Evolutionary conservation across 1,140 invertebrate species (phyloP), one percentile per base, ranked within the genome.

Genomic region (Tribolium castaneum): DNA sequence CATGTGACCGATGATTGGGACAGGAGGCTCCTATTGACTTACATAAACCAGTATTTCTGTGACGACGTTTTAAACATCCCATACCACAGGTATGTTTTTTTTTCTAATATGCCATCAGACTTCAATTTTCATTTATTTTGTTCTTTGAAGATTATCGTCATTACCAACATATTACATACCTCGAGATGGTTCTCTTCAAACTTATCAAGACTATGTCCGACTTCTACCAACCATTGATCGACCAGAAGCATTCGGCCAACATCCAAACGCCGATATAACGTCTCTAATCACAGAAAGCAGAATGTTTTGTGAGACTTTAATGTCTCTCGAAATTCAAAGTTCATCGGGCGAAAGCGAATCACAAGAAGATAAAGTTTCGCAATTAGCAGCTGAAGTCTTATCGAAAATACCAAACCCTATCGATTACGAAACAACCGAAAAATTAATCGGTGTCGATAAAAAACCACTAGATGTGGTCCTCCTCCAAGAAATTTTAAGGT

Each of bases 1-100:
- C 96, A 98, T 87, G 96, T 98, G 71, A 97, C 96, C 2, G 96
- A 98, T 85, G 95, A 98, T 86, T 98, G 96, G 95, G 97, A 98
- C 88, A 90, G 96, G 81, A 87, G 94, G 10, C 89, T 98, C 13
- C 82, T 97, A 12, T 89, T 91, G 73, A 94, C 94, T 0, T 97
- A 97, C 84, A 93, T 96, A 70, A 92, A 93, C 83, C 92, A 95
- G 83, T 94, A 91, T 88, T 96, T 96, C 87, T 92, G 90, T 78
- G 93, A 94, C 9, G 91, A 93, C 39, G 89, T 90, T 0, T 83
- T 95, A 5, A 90, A 87, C 13, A 85, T 87, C 0, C 87, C 91
- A 0, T 92, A 92, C 86, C 95, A 92, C 87, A 92, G 92, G 91
- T 93, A 84, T 82, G 13, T 12, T 12, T 66, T 66, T 66, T 75